Conservation (phyloP, 2,113 vertebrate genomes). For the Erythrocebus patas region DNA sequence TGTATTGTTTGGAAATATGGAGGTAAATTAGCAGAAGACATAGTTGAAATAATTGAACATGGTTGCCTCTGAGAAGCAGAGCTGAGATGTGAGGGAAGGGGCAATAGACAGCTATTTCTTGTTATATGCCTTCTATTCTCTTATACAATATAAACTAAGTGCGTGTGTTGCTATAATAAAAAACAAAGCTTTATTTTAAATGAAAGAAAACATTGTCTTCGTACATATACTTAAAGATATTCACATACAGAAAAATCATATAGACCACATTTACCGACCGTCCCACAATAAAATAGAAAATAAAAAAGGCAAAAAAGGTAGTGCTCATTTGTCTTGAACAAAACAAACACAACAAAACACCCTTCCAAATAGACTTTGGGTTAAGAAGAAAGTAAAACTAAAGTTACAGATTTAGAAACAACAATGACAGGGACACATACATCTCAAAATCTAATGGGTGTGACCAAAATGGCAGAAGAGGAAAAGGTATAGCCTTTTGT, state of each 20-base stretch:
- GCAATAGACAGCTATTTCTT: background rate
- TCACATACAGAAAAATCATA: background rate
- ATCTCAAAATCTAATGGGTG: background rate
- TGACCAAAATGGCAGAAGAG: background rate
- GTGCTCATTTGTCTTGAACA: background rate
- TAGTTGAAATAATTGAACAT: background rate
- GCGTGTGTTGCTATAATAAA: background rate
- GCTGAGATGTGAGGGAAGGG: background rate
- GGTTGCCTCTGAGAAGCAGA: background rate
- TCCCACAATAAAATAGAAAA: background rate
- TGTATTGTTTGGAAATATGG: background rate
- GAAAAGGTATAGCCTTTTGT: background rate
- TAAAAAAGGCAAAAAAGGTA: background rate
- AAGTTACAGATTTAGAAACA: background rate
- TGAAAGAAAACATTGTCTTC: background rate
- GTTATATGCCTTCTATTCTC: background rate
- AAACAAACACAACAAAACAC: background rate
- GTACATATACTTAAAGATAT: background rate
- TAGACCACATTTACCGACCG: background rate
- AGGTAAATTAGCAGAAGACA: background rate
- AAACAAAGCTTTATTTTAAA: background rate
- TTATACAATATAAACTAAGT: background rate
- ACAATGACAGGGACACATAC: background rate
- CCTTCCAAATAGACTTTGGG: background rate
- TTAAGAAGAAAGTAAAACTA: background rate